Conservation (phyloP, 2,888 invertebrate species). For the Aspidapion aeneum region DNA sequence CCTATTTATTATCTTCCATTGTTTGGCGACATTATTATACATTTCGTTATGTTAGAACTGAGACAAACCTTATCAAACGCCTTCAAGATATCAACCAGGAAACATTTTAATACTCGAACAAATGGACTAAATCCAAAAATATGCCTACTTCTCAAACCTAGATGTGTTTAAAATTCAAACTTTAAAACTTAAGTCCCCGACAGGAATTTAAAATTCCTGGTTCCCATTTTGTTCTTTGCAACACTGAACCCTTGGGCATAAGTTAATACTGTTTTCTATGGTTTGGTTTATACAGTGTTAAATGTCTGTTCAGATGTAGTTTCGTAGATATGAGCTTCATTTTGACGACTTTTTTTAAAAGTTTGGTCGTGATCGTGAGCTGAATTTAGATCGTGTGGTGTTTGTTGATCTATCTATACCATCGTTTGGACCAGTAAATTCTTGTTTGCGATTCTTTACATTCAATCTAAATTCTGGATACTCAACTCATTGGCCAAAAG, state of each 20-base stretch:
- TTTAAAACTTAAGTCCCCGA: conserved; percentile 67
- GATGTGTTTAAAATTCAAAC: conserved; percentile 74
- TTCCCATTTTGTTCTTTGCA: conserved; percentile 46
- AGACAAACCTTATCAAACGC: no score
- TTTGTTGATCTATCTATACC: conserved; percentile 41
- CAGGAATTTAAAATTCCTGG: conserved; percentile 46
- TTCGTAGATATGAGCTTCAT: conserved; percentile 35
- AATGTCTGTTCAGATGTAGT: conserved; percentile 33
- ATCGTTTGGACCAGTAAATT: conserved; percentile 40
- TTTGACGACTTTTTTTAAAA: conserved; percentile 45
- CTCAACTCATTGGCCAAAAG: no score
- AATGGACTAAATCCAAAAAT: no score
- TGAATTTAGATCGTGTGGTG: conserved; percentile 39
- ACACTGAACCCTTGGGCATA: conserved; percentile 54
- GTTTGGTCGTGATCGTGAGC: conserved; percentile 49
- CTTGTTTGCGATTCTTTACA: conserved; percentile 71
- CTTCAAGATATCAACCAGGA: no score
- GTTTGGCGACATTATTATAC: no score
- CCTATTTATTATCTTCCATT: conserved; percentile 80
- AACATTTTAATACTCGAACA: no score
- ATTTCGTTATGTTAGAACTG: no score
- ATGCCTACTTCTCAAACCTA: no score
- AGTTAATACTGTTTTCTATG: no score
- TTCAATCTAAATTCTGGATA: conserved; percentile 78
- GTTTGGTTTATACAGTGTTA: background rate